Percentiles rank a stretch among this genome's conserved stretches.
Conservation (phyloP, 1,140 invertebrate genomes). For the Antheraea pernyi region DNA sequence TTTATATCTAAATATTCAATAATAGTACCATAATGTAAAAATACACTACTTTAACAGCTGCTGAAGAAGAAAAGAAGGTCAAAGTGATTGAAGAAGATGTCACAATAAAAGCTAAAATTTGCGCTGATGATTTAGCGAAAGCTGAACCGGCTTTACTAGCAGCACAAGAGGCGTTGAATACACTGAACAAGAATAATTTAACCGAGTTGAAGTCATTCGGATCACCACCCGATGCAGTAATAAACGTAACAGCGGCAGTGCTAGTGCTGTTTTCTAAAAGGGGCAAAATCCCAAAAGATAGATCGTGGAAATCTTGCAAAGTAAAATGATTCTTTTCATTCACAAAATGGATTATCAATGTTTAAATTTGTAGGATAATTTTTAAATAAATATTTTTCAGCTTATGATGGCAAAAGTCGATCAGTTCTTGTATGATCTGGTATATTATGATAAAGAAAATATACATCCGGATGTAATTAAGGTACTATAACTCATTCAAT, state of each 20-base stretch:
- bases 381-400: constrained; percentile 41
- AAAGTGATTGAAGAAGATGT: constrained; percentile 93
- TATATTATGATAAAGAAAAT: constrained; percentile 96
- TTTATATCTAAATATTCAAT: no score
- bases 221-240: constrained; percentile 89
- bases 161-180: constrained; percentile 94
- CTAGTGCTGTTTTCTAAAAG: constrained; percentile 91
- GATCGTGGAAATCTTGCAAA: constrained; percentile 96
- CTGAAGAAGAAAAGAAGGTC: constrained; percentile 94
- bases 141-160: constrained; percentile 94
- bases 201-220: constrained; percentile 97
- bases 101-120: constrained; percentile 89
- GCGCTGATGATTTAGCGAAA: constrained; percentile 93
- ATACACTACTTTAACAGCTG: constrained; percentile 62
- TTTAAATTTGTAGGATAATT: not conserved
- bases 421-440: constrained; percentile 90
- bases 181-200: constrained; percentile 95
- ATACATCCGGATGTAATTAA: constrained; percentile 94
- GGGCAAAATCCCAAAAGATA: constrained; percentile 95
- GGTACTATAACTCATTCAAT: constrained; percentile 50
- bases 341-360: not conserved
- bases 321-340: constrained; percentile 39
- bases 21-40: no score
- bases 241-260: constrained; percentile 92
- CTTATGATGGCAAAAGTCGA: constrained; percentile 84